Evolutionary conservation across 2,113 vertebrate genomes (phyloP).

Genomic region (Gasterosteus nipponicus): DNA sequence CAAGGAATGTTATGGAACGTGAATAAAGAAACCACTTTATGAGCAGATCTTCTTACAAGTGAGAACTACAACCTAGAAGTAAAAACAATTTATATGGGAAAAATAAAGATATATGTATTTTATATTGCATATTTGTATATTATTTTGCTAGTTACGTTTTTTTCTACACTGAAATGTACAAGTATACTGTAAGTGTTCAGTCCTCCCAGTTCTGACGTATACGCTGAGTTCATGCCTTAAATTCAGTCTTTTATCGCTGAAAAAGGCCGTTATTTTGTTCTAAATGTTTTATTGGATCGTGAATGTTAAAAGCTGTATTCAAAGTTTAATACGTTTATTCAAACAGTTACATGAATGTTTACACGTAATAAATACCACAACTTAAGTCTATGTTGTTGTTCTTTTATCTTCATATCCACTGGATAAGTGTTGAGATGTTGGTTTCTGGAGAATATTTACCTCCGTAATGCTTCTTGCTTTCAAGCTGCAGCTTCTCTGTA

Average conservation of each 20-base stretch:
- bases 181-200: slow-evolving; percentile 22
- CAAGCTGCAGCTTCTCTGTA: slow-evolving; percentile 7
- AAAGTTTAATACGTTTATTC: slow-evolving; percentile 22
- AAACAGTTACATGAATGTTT: slow-evolving; percentile 52
- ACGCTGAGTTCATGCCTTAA: slow-evolving; percentile 31
- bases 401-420: neutral
- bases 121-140: slow-evolving; percentile 49
- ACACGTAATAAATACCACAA: slow-evolving; percentile 56
- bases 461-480: slow-evolving; percentile 35
- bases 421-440: neutral
- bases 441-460: neutral
- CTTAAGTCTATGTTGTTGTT: neutral
- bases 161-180: slow-evolving; percentile 60
- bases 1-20: slow-evolving; percentile 30
- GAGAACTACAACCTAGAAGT: neutral
- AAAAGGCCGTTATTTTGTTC: neutral
- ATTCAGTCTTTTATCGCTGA: slow-evolving; percentile 3
- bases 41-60: neutral
- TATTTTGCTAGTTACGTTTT: slow-evolving; percentile 48
- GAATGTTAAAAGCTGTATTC: slow-evolving; percentile 55
- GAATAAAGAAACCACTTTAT: slow-evolving; percentile 24
- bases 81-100: slow-evolving; percentile 4
- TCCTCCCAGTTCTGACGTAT: neutral
- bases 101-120: slow-evolving; percentile 57
- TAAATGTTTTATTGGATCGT: slow-evolving; percentile 15